Base-by-base conservation (phyloP, 1,140 invertebrate genomes). In the Harlomillsia oculata region DNA sequence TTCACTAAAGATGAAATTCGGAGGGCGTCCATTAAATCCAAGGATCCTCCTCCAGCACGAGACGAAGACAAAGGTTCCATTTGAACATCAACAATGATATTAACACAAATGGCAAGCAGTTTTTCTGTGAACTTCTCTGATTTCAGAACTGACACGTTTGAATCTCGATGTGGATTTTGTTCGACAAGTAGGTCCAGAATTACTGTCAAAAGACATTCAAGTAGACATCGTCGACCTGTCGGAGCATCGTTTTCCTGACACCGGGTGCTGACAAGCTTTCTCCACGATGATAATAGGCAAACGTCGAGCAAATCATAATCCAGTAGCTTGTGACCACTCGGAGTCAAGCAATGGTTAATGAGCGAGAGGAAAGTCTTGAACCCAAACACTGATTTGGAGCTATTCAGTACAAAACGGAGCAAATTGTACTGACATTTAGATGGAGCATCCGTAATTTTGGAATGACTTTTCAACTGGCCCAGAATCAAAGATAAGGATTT, bases 91-190 rank as follows among this genome's bases (percentile, higher is more conserved):
- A 64, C 44, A 5, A 63, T 45, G 1, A 44, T 29, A 32, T 58
- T 45, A 29, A 51, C 45, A 29, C 63, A 65, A 30, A 62, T 62
- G 6, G 53, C 37, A 2, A 65, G 44, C 3, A 65, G 25, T 2
- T 34, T 48, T 53, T 65, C 53, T 1, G 36, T 43, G 34, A 65
- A 65, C n/a, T 41, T 16, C 18, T 65, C 56, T 3, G 40, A 16
- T 54, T 65, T 65, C n/a, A 65, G 54, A 1, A 62, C 9, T 11
- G 39, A 53, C 11, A 60, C 57, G 36, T 65, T 65, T n/a, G 54
- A 29, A 25, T 62, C 60, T 11, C 63, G 53, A 16, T 60, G 41
- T 1, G 51, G 13, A 41, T 62, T 62, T 8, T 39, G 53, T 29
- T 65, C 63, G 9, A 49, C 34, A 25, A 63, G 30, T 13, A 65